Base-by-base conservation (phyloP, 2,797 vertebrate species). In the Sarcoramphus papa region DNA sequence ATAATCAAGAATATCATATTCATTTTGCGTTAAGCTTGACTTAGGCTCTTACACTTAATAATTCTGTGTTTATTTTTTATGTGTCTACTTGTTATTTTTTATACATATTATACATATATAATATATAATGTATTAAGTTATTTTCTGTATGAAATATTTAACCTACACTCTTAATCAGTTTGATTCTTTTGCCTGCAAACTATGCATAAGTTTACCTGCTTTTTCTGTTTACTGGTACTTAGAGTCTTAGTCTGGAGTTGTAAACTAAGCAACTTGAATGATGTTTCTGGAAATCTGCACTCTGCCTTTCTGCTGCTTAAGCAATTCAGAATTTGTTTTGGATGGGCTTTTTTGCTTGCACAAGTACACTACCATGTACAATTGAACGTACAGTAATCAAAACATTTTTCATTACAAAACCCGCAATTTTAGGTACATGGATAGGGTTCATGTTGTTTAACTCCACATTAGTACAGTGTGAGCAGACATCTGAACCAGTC, bases 81-180 rank as follows among this genome's bases (percentile, higher is more conserved):
- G 21, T 60, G 3, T 57, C 4, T 76, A 35, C 6, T 63, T 77
- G 13, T 37, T 40, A 8, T 18, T 48, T 50, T 47, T 22, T 10
- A 8, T 40, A 17, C 37, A 12, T 50, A 22, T 68, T 24, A 27
- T 48, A 62, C 9, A 35, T 69, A 35, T 41, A 40, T 50, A 25
- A 30, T n/a, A 54, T 23, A 47, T n/a, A 60, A 33, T 43, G 4
- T 68, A 53, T 47, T 31, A 67, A 77, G 12, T 88, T 80, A 45
- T 81, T 85, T 91, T 64, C 70, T 88, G 5, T 75, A 37, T 65
- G 7, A 65, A 93, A 59, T 85, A 80, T 23, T 89, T 83, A 90
- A 25, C 13, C 31, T 73, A 20, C 30, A n/a, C 14, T 60, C 14
- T 81, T 70, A 50, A 64, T 93, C 20, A 50, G 12, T 47, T 88